Evolutionary conservation across 2,888 invertebrate species (phyloP).

Genomic region (Syrista parreyssii): DNA sequence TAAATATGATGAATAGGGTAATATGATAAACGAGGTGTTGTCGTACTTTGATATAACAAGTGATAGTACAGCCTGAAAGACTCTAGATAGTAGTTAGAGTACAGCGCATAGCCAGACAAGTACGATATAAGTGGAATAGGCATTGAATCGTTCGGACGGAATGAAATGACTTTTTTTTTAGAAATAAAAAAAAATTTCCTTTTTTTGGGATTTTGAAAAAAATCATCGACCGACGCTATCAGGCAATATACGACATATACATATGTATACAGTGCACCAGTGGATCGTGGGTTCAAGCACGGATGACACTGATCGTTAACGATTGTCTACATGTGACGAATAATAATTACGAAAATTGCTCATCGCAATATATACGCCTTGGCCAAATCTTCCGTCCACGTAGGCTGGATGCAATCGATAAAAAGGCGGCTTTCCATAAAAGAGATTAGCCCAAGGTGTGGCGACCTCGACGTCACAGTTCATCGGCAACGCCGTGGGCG

Average conservation of each 20-base stretch:
- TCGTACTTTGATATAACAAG: not conserved
- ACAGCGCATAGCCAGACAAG: too few species aligned
- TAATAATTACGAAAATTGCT: not conserved
- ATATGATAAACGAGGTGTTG: not conserved
- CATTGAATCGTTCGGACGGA: too few species aligned
- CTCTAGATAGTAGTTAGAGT: not conserved
- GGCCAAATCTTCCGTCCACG: not conserved
- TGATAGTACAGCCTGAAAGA: not conserved
- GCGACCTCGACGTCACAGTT: not conserved
- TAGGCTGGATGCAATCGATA: slow-evolving; percentile 8
- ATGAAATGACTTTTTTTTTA: too few species aligned
- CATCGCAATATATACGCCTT: not conserved
- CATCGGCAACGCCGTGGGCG: not conserved
- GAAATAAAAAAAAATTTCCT: too few species aligned
- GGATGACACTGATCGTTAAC: not conserved
- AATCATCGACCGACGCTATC: not conserved
- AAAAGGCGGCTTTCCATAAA: slow-evolving; percentile 12
- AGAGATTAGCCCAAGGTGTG: slow-evolving; percentile 11
- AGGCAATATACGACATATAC: not conserved
- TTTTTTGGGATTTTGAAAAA: too few species aligned
- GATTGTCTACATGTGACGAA: not conserved
- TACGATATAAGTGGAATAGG: too few species aligned
- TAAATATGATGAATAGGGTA: not conserved
- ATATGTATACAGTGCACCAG: too few species aligned
- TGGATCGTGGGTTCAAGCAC: not conserved